phyloP scores from a whole-genome alignment of 2,888 invertebrate species.

The Polyploca ridens region DNA sequence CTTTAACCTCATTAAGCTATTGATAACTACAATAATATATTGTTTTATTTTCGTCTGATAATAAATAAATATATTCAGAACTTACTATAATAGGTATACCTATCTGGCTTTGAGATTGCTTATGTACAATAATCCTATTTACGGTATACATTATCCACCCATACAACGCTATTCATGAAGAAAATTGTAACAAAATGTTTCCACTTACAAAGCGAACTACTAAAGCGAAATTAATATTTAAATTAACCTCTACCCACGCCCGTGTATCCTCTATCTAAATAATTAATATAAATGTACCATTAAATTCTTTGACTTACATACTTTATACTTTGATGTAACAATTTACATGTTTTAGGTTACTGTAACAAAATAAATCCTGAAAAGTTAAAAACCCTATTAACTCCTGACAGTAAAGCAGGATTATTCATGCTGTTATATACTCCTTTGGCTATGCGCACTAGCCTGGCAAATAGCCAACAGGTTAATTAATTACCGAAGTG shows the following conservation, averaged over 20 bases:
- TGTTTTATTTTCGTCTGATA: too few species aligned
- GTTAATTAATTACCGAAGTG: neutral
- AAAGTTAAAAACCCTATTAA: neutral
- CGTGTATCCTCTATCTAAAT: neutral
- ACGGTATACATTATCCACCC: neutral
- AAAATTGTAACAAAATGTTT: neutral
- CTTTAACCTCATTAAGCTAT: too few species aligned
- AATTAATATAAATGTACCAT: neutral
- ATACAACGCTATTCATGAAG: neutral
- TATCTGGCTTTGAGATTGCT: too few species aligned
- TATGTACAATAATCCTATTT: too few species aligned
- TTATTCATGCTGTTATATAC: neutral
- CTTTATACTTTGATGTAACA: neutral
- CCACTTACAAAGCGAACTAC: neutral
- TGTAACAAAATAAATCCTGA: neutral
- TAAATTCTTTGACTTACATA: neutral
- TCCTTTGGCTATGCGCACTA: neutral
- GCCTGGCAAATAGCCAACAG: constrained; percentile 6
- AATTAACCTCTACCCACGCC: neutral
- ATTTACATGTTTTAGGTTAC: neutral
- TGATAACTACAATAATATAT: too few species aligned
- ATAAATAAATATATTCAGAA: too few species aligned
- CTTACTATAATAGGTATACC: too few species aligned
- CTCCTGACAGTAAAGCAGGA: neutral
- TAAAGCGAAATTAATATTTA: neutral